Conservation (phyloP, 1,140 invertebrate species). For the Epicauta chinensis region DNA sequence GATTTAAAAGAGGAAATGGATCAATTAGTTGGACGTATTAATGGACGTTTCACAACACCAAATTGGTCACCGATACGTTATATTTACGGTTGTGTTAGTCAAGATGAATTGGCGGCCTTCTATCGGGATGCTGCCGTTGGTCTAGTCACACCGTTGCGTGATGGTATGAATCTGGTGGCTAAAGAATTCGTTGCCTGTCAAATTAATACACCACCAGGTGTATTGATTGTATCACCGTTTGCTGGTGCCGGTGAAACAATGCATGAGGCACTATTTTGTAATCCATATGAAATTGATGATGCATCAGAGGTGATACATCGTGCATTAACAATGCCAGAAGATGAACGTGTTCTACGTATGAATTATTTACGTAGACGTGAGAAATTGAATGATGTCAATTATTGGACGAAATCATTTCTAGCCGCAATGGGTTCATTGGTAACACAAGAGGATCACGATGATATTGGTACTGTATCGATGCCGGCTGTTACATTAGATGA, state of each 20-base stretch:
- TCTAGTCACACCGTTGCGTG: conserved; percentile 77
- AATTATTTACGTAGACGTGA: conserved; percentile 75
- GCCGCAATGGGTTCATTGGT: conserved; percentile 73
- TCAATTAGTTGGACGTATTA: conserved; percentile 80
- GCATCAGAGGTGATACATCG: conserved; percentile 80
- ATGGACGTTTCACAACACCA: conserved; percentile 78
- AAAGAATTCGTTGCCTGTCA: conserved; percentile 92
- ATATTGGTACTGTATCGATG: conserved; percentile 73
- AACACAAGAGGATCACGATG: conserved; percentile 64
- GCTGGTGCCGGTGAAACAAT: conserved; percentile 87
- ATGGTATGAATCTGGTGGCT: conserved; percentile 91
- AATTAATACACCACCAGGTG: conserved; percentile 78
- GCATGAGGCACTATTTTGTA: conserved; percentile 79
- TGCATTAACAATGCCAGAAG: conserved; percentile 83
- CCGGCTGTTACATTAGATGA: conserved; percentile 80
- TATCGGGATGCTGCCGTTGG: conserved; percentile 81
- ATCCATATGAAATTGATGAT: conserved; percentile 84
- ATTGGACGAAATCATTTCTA: conserved; percentile 83
- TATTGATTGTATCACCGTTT: conserved; percentile 84
- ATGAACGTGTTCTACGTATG: conserved; percentile 81
- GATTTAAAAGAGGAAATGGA: conserved; percentile 88
- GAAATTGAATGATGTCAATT: conserved; percentile 76
- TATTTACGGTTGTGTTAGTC: conserved; percentile 82
- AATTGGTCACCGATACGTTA: conserved; percentile 84
- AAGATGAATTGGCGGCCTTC: conserved; percentile 77